phyloP scores from a whole-genome alignment of 2,113 vertebrate species.

The Lophochroa leadbeateri region DNA sequence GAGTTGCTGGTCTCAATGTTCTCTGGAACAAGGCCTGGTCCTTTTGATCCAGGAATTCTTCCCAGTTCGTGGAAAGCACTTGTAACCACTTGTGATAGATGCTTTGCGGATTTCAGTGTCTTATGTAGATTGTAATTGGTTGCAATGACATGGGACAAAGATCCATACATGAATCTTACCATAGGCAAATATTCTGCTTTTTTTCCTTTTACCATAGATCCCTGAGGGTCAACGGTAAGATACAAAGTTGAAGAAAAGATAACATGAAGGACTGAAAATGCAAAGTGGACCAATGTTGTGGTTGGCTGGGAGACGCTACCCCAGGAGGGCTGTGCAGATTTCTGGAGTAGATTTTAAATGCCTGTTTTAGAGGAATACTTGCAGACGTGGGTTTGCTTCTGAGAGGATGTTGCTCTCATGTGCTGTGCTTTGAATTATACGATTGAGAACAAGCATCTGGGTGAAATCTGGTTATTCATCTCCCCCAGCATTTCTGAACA shows the following conservation, averaged over 20 bases:
- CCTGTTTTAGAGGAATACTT: not conserved
- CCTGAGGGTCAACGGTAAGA: not conserved
- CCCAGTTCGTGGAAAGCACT: not conserved
- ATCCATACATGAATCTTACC: not conserved
- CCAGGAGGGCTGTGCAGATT: not conserved
- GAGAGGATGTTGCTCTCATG: not conserved
- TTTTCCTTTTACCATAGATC: not conserved
- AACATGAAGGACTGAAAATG: not conserved
- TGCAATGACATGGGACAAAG: not conserved
- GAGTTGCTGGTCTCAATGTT: not conserved
- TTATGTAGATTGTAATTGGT: not conserved
- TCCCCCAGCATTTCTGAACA: not conserved
- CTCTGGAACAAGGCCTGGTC: not conserved
- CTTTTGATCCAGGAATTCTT: not conserved
- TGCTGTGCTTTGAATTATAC: not conserved
- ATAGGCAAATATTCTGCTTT: not conserved
- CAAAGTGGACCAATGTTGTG: not conserved
- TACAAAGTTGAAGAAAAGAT: not conserved
- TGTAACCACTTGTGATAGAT: not conserved
- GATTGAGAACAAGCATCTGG: not conserved
- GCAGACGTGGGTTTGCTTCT: not conserved
- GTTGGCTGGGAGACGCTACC: not conserved
- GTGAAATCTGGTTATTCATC: constrained; percentile 7
- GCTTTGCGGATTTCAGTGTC: not conserved
- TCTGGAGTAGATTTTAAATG: not conserved